Evolutionary conservation across 2,113 vertebrate species (phyloP).

Genomic region (Perca flavescens): DNA sequence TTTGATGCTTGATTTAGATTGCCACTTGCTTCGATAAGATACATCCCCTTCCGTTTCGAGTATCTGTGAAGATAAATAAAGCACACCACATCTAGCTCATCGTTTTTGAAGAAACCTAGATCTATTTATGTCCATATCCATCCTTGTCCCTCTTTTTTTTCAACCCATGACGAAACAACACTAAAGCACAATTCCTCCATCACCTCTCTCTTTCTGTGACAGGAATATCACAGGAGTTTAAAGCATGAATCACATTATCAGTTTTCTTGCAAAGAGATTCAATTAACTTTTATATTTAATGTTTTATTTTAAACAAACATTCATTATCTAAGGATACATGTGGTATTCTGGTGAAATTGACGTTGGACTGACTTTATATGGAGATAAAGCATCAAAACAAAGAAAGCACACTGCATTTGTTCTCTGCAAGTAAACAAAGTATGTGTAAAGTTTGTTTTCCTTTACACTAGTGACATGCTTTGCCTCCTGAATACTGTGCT

Average conservation of each 20-base stretch:
- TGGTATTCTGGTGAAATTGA: conserved; percentile 40
- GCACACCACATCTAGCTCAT: conserved; percentile 71
- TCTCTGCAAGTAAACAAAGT: conserved; percentile 25
- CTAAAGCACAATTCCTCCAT: conserved; percentile 70
- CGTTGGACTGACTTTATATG: conserved; percentile 35
- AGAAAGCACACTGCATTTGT: conserved; percentile 25
- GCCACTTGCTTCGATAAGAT: conserved; percentile 56
- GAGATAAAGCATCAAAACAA: conserved; percentile 34
- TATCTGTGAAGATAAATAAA: conserved; percentile 72
- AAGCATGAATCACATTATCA: conserved; percentile 57
- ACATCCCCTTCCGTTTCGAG: conserved; percentile 24
- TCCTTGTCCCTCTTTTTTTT: conserved; percentile 32
- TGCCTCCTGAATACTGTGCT: conserved; percentile 20
- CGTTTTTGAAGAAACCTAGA: conserved; percentile 60
- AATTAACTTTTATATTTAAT: conserved; percentile 48
- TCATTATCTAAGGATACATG: conserved; percentile 39
- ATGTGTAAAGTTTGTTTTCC: conserved; percentile 19
- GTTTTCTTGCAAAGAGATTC: conserved; percentile 59
- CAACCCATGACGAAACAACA: conserved; percentile 48
- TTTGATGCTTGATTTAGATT: conserved; percentile 52
- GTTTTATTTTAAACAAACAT: conserved; percentile 31
- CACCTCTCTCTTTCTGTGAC: conserved; percentile 42
- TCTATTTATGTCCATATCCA: conserved; percentile 71
- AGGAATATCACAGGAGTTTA: conserved; percentile 39
- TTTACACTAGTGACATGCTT: conserved; percentile 28